Evolutionary conservation across 92 coral and sea anemone genomes (phyloP).

Genomic region (Zoanthus solanderi): DNA sequence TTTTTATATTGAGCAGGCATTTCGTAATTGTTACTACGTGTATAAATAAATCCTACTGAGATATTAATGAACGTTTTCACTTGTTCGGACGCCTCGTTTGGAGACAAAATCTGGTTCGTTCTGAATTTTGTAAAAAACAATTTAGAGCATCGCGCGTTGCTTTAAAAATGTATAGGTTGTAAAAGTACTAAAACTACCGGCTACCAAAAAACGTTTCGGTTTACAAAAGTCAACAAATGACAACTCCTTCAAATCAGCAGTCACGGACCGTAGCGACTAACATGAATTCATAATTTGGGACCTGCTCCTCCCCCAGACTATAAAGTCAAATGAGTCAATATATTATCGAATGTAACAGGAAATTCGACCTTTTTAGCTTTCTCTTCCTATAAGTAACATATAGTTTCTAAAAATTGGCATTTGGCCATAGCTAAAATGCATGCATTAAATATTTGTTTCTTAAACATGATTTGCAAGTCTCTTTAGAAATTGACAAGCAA

Average conservation of each 20-base stretch:
- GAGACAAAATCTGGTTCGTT: background rate
- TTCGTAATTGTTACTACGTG: background rate
- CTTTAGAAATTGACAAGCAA: constrained; percentile 4
- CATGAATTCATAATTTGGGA: constrained; percentile 16
- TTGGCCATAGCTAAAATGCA: background rate
- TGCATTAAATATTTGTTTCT: background rate
- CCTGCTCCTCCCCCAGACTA: background rate
- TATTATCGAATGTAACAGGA: background rate
- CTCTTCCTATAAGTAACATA: background rate
- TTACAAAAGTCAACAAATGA: constrained; percentile 47
- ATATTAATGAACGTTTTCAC: background rate
- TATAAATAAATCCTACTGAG: constrained; percentile 1
- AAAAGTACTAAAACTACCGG: background rate
- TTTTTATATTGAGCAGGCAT: background rate
- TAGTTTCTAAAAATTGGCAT: background rate
- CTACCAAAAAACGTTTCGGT: constrained; percentile 8
- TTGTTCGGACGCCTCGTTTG: background rate
- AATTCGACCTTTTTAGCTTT: background rate
- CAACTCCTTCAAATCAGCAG: constrained; percentile 38
- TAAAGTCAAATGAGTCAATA: background rate
- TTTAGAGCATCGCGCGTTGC: background rate
- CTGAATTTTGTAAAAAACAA: background rate
- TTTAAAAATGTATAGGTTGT: background rate
- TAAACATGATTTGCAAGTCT: constrained; percentile 11
- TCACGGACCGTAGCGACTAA: constrained; percentile 36